Evolutionary conservation across 1,140 invertebrate genomes (phyloP).

Genomic region (Musca domestica): DNA sequence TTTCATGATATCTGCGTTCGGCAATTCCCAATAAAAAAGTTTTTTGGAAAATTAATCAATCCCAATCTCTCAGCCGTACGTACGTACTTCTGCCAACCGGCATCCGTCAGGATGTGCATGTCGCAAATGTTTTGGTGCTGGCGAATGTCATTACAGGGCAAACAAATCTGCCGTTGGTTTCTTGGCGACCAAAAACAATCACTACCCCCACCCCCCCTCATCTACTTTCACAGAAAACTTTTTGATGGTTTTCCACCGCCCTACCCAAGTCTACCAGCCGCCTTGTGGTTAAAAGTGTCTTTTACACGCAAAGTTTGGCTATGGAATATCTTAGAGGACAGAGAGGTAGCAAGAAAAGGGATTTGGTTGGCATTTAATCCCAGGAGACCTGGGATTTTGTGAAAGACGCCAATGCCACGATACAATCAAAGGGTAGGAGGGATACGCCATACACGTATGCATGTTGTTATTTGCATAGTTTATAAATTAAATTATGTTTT

Average conservation of each 20-base stretch:
- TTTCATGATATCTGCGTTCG: conserved; percentile 20
- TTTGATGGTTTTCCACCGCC: conserved; percentile 10
- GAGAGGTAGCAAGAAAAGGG: no score
- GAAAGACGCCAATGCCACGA: no score
- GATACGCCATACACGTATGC: no score
- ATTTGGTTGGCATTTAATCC: no score
- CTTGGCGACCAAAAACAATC: conserved; percentile 17
- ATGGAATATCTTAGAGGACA: background rate
- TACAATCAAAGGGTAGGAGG: no score
- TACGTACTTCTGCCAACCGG: no score
- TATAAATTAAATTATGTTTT: no score
- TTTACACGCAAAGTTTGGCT: conserved; percentile 47
- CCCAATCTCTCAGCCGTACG: no score
- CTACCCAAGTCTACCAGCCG: background rate
- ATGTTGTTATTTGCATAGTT: no score
- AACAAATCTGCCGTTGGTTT: conserved; percentile 3
- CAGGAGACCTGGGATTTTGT: no score
- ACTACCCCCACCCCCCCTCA: background rate
- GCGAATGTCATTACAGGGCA: background rate
- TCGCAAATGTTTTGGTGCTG: background rate
- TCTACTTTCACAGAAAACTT: background rate
- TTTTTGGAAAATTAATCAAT: background rate
- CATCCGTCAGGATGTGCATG: no score
- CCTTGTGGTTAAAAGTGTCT: conserved; percentile 47
- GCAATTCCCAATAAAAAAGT: background rate